Conservation (phyloP, 2,113 vertebrate species). For the Ageneiosus marmoratus region DNA sequence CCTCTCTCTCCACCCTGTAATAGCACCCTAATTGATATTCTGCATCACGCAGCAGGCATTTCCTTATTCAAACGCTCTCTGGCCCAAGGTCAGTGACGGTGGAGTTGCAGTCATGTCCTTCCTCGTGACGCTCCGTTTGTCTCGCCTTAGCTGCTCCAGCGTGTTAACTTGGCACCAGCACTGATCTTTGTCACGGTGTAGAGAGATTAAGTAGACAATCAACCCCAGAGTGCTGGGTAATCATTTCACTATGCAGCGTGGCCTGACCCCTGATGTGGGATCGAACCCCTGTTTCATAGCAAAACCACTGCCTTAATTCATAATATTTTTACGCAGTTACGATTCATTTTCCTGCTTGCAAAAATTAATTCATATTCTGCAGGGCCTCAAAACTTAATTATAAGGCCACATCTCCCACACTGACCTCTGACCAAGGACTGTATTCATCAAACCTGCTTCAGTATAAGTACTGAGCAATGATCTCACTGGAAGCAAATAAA, state of each 20-base stretch:
- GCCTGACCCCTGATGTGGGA: constrained; percentile 52
- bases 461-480: neutral
- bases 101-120: neutral
- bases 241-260: constrained; percentile 66
- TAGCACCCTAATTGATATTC: constrained; percentile 54
- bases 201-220: constrained; percentile 77
- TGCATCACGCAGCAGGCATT: constrained; percentile 49
- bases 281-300: constrained; percentile 37
- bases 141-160: constrained; percentile 10
- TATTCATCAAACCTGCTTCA: neutral
- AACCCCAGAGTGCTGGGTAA: constrained; percentile 66
- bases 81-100: constrained; percentile 54
- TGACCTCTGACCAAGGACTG: neutral
- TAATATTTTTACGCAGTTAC: constrained; percentile 11
- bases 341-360: neutral
- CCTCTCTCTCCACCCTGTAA: constrained; percentile 45
- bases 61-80: constrained; percentile 58
- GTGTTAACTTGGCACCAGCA: constrained; percentile 64
- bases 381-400: neutral
- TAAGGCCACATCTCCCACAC: no score
- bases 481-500: neutral
- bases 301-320: constrained; percentile 5
- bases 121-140: constrained; percentile 21
- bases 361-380: constrained; percentile 3
- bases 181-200: constrained; percentile 58